Evolutionary conservation across 2,113 vertebrate genomes (phyloP).

Genomic region (Beaufortia kweichowensis): DNA sequence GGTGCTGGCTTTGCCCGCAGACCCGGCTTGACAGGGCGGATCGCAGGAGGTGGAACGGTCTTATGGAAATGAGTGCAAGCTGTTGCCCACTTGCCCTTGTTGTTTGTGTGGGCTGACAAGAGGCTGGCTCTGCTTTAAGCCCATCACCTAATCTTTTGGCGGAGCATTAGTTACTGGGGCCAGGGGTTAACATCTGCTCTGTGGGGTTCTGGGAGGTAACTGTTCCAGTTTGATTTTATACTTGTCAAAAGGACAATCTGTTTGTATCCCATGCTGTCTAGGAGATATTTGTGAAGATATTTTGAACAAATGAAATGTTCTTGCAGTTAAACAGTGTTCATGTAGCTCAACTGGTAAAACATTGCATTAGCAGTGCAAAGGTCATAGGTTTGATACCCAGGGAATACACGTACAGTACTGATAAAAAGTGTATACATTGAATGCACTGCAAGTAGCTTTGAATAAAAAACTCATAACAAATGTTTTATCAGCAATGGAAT

Average conservation of each 20-base stretch:
- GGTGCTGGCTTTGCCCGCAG: conserved; percentile 35
- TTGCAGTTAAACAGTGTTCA: too few relatives aligned
- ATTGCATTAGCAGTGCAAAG: too few relatives aligned
- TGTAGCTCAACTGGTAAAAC: too few relatives aligned
- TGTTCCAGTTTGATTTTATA: conserved; percentile 18
- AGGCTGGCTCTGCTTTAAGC: conserved; percentile 36
- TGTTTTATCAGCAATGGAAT: too few relatives aligned
- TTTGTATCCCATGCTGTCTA: not conserved
- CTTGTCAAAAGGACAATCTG: conserved; percentile 12
- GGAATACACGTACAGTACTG: too few relatives aligned
- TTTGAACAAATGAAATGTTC: conserved; percentile 2
- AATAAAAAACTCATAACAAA: too few relatives aligned
- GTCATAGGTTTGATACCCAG: too few relatives aligned
- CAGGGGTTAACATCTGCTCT: conserved; percentile 44
- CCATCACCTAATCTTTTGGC: conserved; percentile 45
- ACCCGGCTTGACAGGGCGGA: conserved; percentile 20
- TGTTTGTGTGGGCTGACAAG: conserved; percentile 25
- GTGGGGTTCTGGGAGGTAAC: conserved; percentile 33
- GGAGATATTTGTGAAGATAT: not conserved
- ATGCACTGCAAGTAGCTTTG: too few relatives aligned
- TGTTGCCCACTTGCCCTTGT: conserved; percentile 8
- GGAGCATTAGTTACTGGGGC: conserved; percentile 24
- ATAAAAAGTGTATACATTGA: too few relatives aligned
- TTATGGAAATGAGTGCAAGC: conserved; percentile 33
- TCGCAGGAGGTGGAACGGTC: conserved; percentile 18